Percentiles rank a stretch among this genome's conserved stretches.
These are phyloP conservation scores for Meliscaeva auricollis DNA, from an alignment of 2,888 invertebrate species.

Conservation along the genomic window DNA sequence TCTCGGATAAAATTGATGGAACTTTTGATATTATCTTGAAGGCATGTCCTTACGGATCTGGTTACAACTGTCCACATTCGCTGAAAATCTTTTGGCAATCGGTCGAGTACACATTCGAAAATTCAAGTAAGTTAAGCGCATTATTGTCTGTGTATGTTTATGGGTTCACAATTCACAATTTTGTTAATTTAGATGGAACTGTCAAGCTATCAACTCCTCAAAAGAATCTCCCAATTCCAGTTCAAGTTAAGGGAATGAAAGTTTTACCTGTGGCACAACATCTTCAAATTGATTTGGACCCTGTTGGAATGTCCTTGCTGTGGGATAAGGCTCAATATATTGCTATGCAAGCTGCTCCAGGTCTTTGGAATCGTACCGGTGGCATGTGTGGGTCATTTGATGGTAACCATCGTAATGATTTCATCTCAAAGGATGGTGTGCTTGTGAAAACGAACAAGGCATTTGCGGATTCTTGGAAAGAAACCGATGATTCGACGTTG, in stretches of 20 bases:
- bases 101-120: constrained; percentile 87
- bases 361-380: constrained; percentile 91
- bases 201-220: constrained; percentile 85
- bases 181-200: constrained; percentile 87
- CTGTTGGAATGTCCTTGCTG: constrained; percentile 88
- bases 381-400: constrained; percentile 93
- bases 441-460: constrained; percentile 83
- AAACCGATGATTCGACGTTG: constrained; percentile 80
- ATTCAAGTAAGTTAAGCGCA: constrained; percentile 83
- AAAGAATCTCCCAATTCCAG: constrained; percentile 88
- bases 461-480: constrained; percentile 83
- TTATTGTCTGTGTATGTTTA: not conserved
- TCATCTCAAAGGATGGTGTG: constrained; percentile 87
- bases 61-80: constrained; percentile 84
- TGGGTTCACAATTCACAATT: no score
- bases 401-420: constrained; percentile 89
- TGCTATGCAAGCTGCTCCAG: constrained; percentile 88
- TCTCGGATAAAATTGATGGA: constrained; percentile 89
- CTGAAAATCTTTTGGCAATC: constrained; percentile 87
- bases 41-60: constrained; percentile 86
- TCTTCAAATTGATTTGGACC: constrained; percentile 88
- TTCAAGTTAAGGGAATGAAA: constrained; percentile 89
- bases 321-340: constrained; percentile 91
- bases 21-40: constrained; percentile 89
- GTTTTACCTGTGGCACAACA: constrained; percentile 90